These are phyloP conservation scores for Myocastor coypus DNA, from an alignment of 2,113 vertebrate genomes.

Conservation along the genomic window DNA sequence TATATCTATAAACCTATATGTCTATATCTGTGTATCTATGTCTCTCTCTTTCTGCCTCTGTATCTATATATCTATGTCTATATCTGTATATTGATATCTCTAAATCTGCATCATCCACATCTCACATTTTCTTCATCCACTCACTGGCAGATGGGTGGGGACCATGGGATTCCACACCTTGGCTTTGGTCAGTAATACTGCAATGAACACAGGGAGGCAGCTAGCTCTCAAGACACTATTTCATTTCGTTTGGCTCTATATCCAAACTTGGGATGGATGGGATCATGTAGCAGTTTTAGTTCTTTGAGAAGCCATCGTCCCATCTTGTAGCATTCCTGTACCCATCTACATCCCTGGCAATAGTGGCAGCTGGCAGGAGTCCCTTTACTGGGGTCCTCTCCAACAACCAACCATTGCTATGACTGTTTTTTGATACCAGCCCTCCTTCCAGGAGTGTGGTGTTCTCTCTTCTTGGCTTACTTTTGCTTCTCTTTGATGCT, in stretches of 20 bases:
- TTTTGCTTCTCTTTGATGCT: neutral
- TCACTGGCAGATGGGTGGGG: neutral
- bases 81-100: neutral
- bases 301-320: neutral
- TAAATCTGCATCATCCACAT: neutral
- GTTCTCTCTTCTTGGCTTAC: neutral
- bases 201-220: neutral
- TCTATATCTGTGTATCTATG: no score
- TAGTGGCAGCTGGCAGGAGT: neutral
- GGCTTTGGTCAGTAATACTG: neutral
- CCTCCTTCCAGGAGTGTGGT: no score
- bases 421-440: neutral
- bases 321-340: neutral
- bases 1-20: no score
- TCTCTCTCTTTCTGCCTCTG: neutral
- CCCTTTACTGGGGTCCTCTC: neutral
- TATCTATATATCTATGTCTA: neutral
- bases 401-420: neutral
- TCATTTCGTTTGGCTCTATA: neutral
- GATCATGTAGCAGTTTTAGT: neutral
- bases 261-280: neutral
- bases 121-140: neutral
- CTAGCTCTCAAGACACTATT: neutral
- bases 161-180: neutral
- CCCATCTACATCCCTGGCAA: neutral